Base-by-base conservation (phyloP, 2,888 invertebrate genomes). In the Nasonia oneida region DNA sequence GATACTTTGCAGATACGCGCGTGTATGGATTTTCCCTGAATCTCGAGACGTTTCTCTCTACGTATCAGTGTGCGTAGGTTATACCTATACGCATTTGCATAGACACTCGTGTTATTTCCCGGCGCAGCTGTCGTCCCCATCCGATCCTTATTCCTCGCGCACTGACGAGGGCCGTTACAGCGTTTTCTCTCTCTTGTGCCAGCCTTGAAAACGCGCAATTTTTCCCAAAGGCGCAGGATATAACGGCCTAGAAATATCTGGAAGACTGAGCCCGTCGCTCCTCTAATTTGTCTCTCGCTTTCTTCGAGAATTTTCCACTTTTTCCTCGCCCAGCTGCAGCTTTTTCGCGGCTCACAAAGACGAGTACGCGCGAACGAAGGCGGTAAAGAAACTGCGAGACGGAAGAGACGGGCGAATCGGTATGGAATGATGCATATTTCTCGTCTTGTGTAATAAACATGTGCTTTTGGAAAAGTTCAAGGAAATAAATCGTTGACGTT, bases 261-360 rank as follows among this genome's bases (percentile, higher is more conserved):
- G 23, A 64, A 73, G 78, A 79, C 64, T 39, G 77, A 74, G 33
- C 64, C 47, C 84, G 76, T 88, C 88, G 88, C 88, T 87, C 88
- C 89, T 61, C 90, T 91, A 91, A 91, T 91, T 91, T 89, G 89
- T 91, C 90, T 90, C 87, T 29, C 29, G 29, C 29, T 29, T 1
- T 89, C 88, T 87, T 73, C 73, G 39, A 64, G 53, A 50, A 74
- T 67, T 67, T 33, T 67, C 67, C 14, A 29, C 67, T 67, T 67
- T 33, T 67, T 67, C 23, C 14, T 67, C 64, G 33, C 29, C 15
- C 29, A 29, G 1, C 12, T 14, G 64, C 29, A 8, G 29, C 15
- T 33, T 8, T 53, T 67, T 10, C 12, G 8, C 12, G 23, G 29
- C 64, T 64, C 33, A 67, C 33, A 64, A 29, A 64, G 33, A 33